Evolutionary conservation across 2,888 invertebrate genomes (phyloP).

Genomic region (Eretmocerus hayati): DNA sequence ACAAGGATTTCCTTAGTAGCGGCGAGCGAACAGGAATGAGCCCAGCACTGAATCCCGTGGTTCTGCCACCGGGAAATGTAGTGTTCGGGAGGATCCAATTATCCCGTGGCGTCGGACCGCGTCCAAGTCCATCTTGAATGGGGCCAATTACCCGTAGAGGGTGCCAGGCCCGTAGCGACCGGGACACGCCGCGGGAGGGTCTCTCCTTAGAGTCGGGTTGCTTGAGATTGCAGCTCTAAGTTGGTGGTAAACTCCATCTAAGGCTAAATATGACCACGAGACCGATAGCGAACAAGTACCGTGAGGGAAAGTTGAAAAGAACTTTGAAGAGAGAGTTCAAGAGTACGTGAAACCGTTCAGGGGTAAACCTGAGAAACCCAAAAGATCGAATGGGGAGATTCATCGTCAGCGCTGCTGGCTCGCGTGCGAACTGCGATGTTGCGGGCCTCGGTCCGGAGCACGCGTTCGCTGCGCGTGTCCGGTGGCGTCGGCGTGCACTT

Average conservation of each 20-base stretch:
- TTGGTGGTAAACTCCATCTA: slow-evolving; percentile 52
- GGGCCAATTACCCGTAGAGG: slow-evolving; percentile 50
- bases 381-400: slow-evolving; percentile 45
- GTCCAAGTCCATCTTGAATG: slow-evolving; percentile 52
- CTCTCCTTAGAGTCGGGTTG: slow-evolving; percentile 52
- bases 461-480: slow-evolving; percentile 23
- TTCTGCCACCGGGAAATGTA: slow-evolving; percentile 48
- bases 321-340: slow-evolving; percentile 55
- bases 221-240: slow-evolving; percentile 55
- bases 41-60: slow-evolving; percentile 55
- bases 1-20: slow-evolving; percentile 58
- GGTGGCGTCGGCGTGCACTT: slow-evolving; percentile 42
- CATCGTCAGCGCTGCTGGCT: slow-evolving; percentile 28
- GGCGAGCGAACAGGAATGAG: slow-evolving; percentile 59
- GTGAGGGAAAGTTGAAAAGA: slow-evolving; percentile 67
- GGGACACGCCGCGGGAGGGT: slow-evolving; percentile 47
- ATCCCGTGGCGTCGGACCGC: slow-evolving; percentile 33
- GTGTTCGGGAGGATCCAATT: slow-evolving; percentile 49
- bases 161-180: slow-evolving; percentile 52
- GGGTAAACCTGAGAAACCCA: slow-evolving; percentile 54
- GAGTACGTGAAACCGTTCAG: slow-evolving; percentile 50
- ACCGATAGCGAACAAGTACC: slow-evolving; percentile 60
- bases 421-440: slow-evolving; percentile 20
- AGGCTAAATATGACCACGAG: slow-evolving; percentile 54
- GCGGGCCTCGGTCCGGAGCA: slow-evolving; percentile 29